phyloP scores from a whole-genome alignment of 2,113 vertebrate genomes.

The Eulacestoma nigropectus region DNA sequence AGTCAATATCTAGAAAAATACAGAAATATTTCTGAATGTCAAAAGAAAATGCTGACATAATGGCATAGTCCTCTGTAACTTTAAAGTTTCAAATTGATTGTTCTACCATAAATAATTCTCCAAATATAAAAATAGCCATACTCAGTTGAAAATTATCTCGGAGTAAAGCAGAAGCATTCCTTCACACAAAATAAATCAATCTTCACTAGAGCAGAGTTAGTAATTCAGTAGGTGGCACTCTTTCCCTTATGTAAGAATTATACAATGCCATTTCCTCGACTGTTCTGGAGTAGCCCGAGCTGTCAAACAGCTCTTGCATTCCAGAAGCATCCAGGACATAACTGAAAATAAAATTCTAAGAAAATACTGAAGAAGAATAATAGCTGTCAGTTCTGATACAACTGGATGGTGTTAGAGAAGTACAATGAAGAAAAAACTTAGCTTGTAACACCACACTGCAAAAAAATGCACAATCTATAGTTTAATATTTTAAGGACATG shows the following conservation, averaged over 20 bases:
- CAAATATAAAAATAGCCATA: neutral
- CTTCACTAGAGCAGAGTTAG: neutral
- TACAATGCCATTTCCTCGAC: neutral
- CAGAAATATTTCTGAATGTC: neutral
- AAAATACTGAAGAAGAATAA: neutral
- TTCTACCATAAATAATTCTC: neutral
- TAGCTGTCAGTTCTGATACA: neutral
- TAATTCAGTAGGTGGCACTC: slow-evolving; percentile 50
- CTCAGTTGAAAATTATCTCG: neutral
- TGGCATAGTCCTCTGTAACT: neutral
- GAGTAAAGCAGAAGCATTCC: neutral
- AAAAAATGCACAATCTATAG: neutral
- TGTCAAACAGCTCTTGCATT: neutral
- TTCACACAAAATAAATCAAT: neutral
- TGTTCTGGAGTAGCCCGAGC: neutral
- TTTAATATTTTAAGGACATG: neutral
- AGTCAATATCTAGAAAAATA: neutral
- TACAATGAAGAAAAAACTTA: neutral
- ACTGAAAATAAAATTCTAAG: neutral
- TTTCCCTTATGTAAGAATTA: neutral
- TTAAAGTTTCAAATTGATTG: neutral
- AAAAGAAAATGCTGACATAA: neutral
- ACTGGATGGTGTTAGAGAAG: neutral
- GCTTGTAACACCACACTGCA: neutral
- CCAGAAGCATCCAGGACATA: neutral